Evolutionary conservation across 2,888 invertebrate genomes (phyloP), one percentile per base, ranked within the genome.

Genomic region (Chalcis sispes): DNA sequence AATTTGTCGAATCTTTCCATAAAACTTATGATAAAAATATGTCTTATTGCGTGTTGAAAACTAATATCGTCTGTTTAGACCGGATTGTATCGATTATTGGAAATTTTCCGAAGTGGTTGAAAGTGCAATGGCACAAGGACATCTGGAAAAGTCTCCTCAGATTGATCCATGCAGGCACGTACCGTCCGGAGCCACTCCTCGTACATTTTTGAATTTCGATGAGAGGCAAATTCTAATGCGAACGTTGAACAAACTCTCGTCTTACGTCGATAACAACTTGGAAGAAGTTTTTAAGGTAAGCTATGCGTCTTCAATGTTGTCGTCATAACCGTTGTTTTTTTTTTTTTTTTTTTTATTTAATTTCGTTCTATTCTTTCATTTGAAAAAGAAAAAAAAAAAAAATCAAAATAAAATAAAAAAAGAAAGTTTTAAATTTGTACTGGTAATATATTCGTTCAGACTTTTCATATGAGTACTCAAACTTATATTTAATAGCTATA

Each of bases 161-260:
- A 88, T 94, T 75, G 88, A 91, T 77, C 95, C 95, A 0, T 85
- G 94, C 18, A 92, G 93, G 80, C 94, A 95, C 86, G 89, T 94
- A 78, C 94, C 95, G 46, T 91, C 92, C 58, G 87, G 90, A 52
- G 93, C 94, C 85, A 90, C 92, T 80, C 90, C 92, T 18, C 88
- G 88, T 78, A 91, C 91, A 80, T 94, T 94, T 90, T 91, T 95
- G 79, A 94, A 94, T 89, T 95, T 93, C 86, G 94, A 94, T 78
- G 94, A 95, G 88, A 90, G 95, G 32, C 90, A 90, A 74, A 85
- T 90, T 40, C 90, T 93, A 48, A 91, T 93, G 1, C 89, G 90
- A 72, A 94, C 94, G 0, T 90, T 95, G 82, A 91, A 92, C 87
- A 94, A 94, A 85, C 90, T 95, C 23, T 90, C 93, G 42, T 91